A percentile compares a stretch with the other conserved stretches of the same genome.
phyloP scores from a whole-genome alignment of 2,888 invertebrate genomes.

The Maniola hyperantus region DNA sequence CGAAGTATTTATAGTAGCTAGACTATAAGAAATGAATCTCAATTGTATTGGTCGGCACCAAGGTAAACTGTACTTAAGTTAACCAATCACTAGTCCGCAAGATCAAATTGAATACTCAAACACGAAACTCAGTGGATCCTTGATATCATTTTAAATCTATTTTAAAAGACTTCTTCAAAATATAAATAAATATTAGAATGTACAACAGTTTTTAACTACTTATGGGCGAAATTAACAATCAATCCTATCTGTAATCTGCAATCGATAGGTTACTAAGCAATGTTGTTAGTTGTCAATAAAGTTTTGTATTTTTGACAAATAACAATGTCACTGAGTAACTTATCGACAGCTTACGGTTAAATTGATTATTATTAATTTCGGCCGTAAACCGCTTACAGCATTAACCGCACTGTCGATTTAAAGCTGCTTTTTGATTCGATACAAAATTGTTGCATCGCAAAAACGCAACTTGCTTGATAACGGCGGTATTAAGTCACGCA shows the following conservation, averaged over 20 bases:
- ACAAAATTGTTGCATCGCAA: neutral
- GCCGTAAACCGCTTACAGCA: too few relatives aligned
- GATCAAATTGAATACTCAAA: conserved; percentile 41
- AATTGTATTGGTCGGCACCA: conserved; percentile 32
- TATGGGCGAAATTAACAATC: neutral
- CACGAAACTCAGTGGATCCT: conserved; percentile 21
- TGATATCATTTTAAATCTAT: neutral
- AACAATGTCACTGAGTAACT: too few relatives aligned
- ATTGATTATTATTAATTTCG: neutral
- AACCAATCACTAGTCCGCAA: conserved; percentile 49
- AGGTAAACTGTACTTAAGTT: conserved; percentile 53
- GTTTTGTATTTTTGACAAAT: too few relatives aligned
- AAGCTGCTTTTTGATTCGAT: neutral
- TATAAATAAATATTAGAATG: neutral
- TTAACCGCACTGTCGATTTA: neutral
- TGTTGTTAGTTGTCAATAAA: too few relatives aligned
- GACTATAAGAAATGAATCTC: conserved; percentile 35
- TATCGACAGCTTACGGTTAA: too few relatives aligned
- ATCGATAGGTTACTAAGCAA: too few relatives aligned
- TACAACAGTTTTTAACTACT: neutral
- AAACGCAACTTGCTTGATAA: too few relatives aligned
- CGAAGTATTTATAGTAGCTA: conserved; percentile 28
- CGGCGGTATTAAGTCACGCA: neutral
- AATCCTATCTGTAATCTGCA: too few relatives aligned
- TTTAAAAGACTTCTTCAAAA: neutral